Evolutionary conservation across 1,140 invertebrate species (phyloP), one percentile per base, ranked within the genome.

Genomic region (Asobara japonica): DNA sequence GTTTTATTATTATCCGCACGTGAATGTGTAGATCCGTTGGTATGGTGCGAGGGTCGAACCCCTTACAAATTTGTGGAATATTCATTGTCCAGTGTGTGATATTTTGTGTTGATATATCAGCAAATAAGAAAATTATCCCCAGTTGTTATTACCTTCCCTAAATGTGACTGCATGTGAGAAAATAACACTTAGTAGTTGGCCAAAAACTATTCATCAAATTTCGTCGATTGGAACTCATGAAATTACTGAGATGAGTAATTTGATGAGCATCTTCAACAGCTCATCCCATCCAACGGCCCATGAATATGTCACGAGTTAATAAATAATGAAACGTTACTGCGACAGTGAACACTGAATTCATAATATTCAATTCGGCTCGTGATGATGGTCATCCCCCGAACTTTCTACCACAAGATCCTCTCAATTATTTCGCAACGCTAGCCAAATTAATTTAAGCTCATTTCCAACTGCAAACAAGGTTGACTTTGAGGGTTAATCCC

Each of bases 11-110:
- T 67, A 45, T 60, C 61, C 29, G 64, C 29, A 67, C 45, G 71
- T 72, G 25, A 33, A 30, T 61, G 48, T 72, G 65, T 25, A 68
- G 66, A 67, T 66, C 25, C 20, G 62, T 36, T 33, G 51, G 60
- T 61, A 38, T 60, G 41, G 45, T 67, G 25, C 6, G 31, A 38
- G 30, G 56, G 65, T 51, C 22, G 25, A 67, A 45, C 65, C 65
- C 38, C 65, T 29, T 60, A 8, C 4, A 20, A 29, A 27, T 20
- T 67, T 25, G 16, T 18, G 66, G 77, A 76, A 78, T 78, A 77
- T 78, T 78, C 77, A 78, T 78, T 73, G 75, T 65, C 65, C 41
- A 16, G 41, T n/a, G 5, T 45, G 41, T 45, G 13, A n/a, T n/a
- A n/a, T n/a, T 69, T 31, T 71, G 60, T 56, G 74, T 68, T 48